phyloP scores from a whole-genome alignment of 2,888 invertebrate genomes.

The Ormyrus thymus region DNA sequence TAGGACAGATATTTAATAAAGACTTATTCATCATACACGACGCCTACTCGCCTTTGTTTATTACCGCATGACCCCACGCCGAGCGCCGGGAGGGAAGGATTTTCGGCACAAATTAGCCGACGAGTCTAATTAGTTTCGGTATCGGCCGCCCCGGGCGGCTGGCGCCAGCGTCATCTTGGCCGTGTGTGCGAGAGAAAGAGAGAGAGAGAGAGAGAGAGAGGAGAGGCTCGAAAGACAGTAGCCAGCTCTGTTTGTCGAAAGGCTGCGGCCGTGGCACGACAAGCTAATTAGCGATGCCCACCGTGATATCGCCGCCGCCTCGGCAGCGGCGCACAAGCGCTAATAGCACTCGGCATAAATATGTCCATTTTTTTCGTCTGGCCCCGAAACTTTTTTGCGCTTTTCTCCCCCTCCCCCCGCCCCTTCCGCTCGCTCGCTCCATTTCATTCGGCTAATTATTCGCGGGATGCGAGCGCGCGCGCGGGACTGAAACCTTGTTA shows the following conservation, averaged over 20 bases:
- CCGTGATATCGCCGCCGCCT: slow-evolving; percentile 69
- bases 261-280: slow-evolving; percentile 64
- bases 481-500: too few species aligned
- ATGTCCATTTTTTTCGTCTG: slow-evolving; percentile 49
- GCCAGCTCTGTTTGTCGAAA: slow-evolving; percentile 74
- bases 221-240: slow-evolving; percentile 69
- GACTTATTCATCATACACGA: too few species aligned
- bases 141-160: slow-evolving; percentile 73
- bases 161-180: slow-evolving; percentile 71
- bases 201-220: not conserved
- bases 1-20: slow-evolving; percentile 69
- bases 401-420: not conserved
- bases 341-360: slow-evolving; percentile 73
- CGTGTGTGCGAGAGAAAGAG: not conserved
- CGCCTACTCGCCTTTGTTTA: too few species aligned
- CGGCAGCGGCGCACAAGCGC: slow-evolving; percentile 52
- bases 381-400: slow-evolving; percentile 33
- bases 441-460: too few species aligned
- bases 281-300: slow-evolving; percentile 75
- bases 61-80: not conserved
- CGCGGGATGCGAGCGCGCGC: not conserved
- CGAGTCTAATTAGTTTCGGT: slow-evolving; percentile 74
- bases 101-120: slow-evolving; percentile 72
- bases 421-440: too few species aligned
- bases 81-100: not conserved